Conservation (phyloP, 1,140 invertebrate genomes). For the Agraylea sexmaculata region DNA sequence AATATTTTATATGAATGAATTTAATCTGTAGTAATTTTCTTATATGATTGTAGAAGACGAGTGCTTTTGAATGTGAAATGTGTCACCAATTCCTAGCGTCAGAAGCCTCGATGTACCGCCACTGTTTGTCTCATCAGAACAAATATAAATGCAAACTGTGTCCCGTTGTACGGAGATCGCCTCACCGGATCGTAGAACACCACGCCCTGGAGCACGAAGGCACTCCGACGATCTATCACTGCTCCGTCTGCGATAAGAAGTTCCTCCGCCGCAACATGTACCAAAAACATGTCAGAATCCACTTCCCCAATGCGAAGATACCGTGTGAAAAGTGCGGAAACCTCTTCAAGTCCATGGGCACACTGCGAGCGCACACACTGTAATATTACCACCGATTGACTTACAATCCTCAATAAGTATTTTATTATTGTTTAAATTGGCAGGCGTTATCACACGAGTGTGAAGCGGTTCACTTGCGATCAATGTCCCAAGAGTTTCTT, state of each 20-base stretch:
- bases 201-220: conserved; percentile 28
- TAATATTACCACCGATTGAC: conserved; percentile 20
- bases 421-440: conserved; percentile 1
- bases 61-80: conserved; percentile 27
- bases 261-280: conserved; percentile 29
- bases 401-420: background rate
- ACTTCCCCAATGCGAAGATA: conserved; percentile 23
- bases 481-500: conserved; percentile 28
- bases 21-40: conserved; percentile 2
- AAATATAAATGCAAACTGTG: conserved; percentile 38
- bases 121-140: conserved; percentile 35
- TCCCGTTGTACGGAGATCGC: conserved; percentile 25
- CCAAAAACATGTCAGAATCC: conserved; percentile 31
- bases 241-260: conserved; percentile 27
- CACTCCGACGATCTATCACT: conserved; percentile 25
- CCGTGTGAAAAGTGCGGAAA: conserved; percentile 32
- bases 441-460: conserved; percentile 16
- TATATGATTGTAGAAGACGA: conserved; percentile 26
- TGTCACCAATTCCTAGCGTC: conserved; percentile 32
- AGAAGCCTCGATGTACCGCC: conserved; percentile 30
- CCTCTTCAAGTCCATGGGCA: conserved; percentile 29
- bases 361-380: conserved; percentile 30
- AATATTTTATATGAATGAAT: background rate
- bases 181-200: conserved; percentile 34
- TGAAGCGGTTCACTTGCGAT: conserved; percentile 23